Conservation (phyloP, 2,888 invertebrate genomes). For the Sarcophaga variegata region DNA sequence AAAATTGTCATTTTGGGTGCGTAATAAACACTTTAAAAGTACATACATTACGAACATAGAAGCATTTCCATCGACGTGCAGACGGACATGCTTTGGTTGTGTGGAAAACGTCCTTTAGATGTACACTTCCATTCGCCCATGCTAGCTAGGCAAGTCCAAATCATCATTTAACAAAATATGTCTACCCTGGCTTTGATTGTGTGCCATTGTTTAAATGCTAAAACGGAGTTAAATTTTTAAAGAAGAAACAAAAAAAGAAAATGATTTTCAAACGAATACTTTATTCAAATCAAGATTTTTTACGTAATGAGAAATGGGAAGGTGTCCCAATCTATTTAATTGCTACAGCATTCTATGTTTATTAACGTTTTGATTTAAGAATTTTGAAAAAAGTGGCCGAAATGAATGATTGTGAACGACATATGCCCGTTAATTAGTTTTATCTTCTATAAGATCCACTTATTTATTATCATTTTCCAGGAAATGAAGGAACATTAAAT, state of each 20-base stretch:
- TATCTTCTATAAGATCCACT: no score
- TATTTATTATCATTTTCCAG: no score
- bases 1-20: slow-evolving; percentile 57
- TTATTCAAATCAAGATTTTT: slow-evolving; percentile 41
- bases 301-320: slow-evolving; percentile 9
- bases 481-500: no score
- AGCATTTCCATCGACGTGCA: not conserved
- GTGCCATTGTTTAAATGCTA: slow-evolving; percentile 53
- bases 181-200: slow-evolving; percentile 57
- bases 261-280: not conserved
- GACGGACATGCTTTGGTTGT: not conserved
- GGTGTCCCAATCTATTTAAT: not conserved
- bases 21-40: slow-evolving; percentile 45
- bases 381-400: no score
- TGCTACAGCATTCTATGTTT: not conserved
- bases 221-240: slow-evolving; percentile 38
- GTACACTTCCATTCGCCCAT: no score
- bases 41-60: not conserved
- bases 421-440: no score
- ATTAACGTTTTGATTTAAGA: no score
- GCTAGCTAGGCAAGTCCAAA: slow-evolving; percentile 2
- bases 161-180: slow-evolving; percentile 38
- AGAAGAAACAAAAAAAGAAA: not conserved
- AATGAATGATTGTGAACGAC: no score
- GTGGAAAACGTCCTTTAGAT: no score